Evolutionary conservation across 35 echinoderm and acorn worm genomes (phyloP), one percentile per base, ranked within the genome.

Genomic region (Nesometra sesokonis): DNA sequence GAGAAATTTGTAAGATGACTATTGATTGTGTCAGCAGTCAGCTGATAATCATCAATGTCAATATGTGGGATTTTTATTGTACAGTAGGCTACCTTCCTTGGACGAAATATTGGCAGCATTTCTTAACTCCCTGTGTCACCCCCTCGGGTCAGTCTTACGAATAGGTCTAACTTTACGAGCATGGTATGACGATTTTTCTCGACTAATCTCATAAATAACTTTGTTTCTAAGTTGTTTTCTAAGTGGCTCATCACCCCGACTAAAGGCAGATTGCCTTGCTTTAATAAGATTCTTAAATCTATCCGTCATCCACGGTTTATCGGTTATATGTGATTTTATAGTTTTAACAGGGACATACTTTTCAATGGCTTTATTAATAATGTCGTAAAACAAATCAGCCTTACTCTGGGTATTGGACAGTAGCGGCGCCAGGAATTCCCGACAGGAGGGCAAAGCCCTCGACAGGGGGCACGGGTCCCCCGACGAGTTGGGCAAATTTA

Each of bases 231-330:
- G 35, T 33, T 32, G 29, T 30, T 46, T 88, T 78, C 87, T 81
- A 23, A 88, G 9, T 33, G 46, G 34, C 31, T 30, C 35, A 47
- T 38, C 81, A 15, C 23, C 37, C 0, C 37, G 77, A 35, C 34
- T 21, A 82, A 88, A 88, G 32, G 57, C 87, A n/a, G 35, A 35
- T 79, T 86, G 89, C 35, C 89, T 33, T n/a, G 15, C 27, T 0
- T 33, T 37, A n/a, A 86, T 90, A 21, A 90, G 35, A 37, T 35
- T 77, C 33, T 90, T 85, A 30, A 78, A 37, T 13, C 35, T 78
- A 29, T 77, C 23, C 29, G 89, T 85, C 17, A 90, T 79, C 88
- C 88, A 84, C 15, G 88, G 88, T 37, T 89, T 89, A 34, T 89
- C 88, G 3, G 38, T 35, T 13, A 30, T 36, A 77, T 90, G 82